Evolutionary conservation across 2,797 vertebrate genomes (phyloP).

Genomic region (Columba guinea): DNA sequence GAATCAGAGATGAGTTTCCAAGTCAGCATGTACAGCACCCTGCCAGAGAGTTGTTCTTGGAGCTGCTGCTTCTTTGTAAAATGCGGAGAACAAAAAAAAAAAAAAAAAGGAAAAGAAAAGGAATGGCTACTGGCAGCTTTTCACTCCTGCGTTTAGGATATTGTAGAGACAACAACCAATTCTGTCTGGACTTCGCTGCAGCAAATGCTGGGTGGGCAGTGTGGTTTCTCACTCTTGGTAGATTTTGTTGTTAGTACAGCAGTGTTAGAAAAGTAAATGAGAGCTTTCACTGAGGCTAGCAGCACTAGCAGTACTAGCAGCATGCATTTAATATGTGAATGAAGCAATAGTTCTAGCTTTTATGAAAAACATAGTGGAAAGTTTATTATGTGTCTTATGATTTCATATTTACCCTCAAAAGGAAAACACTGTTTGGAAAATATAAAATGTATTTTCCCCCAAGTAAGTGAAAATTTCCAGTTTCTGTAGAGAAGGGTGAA

Average conservation of each 20-base stretch:
- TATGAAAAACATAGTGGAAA: background rate
- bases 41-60: conserved; percentile 36
- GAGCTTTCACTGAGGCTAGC: background rate
- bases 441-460: background rate
- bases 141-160: background rate
- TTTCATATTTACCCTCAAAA: background rate
- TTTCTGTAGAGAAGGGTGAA: background rate
- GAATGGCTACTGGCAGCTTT: conserved; percentile 8
- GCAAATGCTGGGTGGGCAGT: background rate
- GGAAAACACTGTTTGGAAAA: background rate
- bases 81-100: background rate
- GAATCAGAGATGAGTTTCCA: conserved; percentile 50
- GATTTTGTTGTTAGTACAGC: background rate
- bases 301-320: background rate
- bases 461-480: background rate
- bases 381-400: background rate
- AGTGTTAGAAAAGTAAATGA: background rate
- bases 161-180: background rate
- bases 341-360: background rate
- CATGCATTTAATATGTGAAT: background rate
- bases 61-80: conserved; percentile 17
- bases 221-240: background rate
- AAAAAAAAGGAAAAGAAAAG: too few species aligned
- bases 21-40: background rate
- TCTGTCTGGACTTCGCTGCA: background rate